Conservation (phyloP, 2,888 invertebrate genomes). For the Steromphala cineraria region DNA sequence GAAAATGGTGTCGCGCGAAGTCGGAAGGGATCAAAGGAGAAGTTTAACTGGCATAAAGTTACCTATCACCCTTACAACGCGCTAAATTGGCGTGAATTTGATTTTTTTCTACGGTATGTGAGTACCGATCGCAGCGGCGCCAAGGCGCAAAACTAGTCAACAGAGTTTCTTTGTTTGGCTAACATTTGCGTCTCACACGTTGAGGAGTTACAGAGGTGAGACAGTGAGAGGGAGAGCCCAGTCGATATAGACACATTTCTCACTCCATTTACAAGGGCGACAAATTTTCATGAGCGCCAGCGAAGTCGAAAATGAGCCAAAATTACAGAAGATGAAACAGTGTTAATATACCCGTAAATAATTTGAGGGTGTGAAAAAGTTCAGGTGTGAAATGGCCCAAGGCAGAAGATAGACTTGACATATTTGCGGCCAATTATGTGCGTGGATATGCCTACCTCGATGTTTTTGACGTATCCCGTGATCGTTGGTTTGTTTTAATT, state of each 20-base stretch:
- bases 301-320: not conserved
- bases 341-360: not conserved
- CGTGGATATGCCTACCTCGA: too few species aligned
- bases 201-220: not conserved
- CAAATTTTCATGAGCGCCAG: not conserved
- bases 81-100: constrained; percentile 3
- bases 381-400: not conserved
- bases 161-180: not conserved
- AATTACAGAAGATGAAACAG: not conserved
- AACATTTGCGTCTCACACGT: not conserved
- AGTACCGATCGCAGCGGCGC: not conserved
- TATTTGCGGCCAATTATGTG: too few species aligned
- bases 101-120: constrained; percentile 7
- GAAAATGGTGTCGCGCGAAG: not conserved
- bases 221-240: not conserved
- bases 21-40: not conserved
- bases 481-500: too few species aligned
- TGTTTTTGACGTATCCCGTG: too few species aligned
- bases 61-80: too few species aligned
- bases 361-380: not conserved
- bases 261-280: not conserved
- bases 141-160: not conserved
- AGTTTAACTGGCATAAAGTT: not conserved
- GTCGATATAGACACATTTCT: not conserved
- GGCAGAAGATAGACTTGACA: too few species aligned